Conservation (phyloP, 2,888 invertebrate species). For the Drosophila sordidula region DNA sequence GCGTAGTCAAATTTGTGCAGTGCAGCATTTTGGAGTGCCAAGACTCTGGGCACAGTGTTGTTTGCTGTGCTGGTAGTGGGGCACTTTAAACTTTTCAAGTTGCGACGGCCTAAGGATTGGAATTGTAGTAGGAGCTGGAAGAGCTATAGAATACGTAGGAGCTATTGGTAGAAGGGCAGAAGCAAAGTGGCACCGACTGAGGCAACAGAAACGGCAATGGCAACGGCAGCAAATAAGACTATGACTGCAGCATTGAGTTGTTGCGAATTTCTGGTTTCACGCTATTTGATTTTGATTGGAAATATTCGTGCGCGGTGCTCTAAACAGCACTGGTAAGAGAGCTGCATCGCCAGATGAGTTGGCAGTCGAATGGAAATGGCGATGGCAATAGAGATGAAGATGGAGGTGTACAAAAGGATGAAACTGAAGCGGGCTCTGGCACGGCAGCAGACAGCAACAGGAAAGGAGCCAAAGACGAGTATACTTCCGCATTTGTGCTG, state of each 20-base stretch:
- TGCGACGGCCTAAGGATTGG: slow-evolving; percentile 25
- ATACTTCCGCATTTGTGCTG: slow-evolving; percentile 59
- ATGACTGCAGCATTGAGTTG: slow-evolving; percentile 65
- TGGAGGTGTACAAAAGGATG: slow-evolving; percentile 25
- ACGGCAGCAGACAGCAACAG: slow-evolving; percentile 42
- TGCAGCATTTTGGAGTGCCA: slow-evolving; percentile 51
- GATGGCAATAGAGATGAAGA: slow-evolving; percentile 1
- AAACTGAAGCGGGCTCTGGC: slow-evolving; percentile 13
- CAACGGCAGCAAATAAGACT: slow-evolving; percentile 7
- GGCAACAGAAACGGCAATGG: too few relatives aligned
- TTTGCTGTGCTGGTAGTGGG: slow-evolving; percentile 25
- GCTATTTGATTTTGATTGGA: slow-evolving; percentile 79
- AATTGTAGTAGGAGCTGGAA: neutral
- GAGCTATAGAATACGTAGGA: neutral
- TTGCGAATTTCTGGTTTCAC: slow-evolving; percentile 75
- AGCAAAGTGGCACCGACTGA: neutral
- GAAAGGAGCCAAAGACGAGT: slow-evolving; percentile 62
- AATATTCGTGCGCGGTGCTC: slow-evolving; percentile 61
- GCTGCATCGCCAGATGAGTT: slow-evolving; percentile 6
- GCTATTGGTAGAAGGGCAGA: slow-evolving; percentile 10
- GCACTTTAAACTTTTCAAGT: slow-evolving; percentile 49
- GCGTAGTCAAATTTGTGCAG: slow-evolving; percentile 55
- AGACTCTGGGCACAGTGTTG: slow-evolving; percentile 15
- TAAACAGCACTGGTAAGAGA: slow-evolving; percentile 39
- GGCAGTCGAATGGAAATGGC: slow-evolving; percentile 4